Evolutionary conservation across 1,140 invertebrate species (phyloP).

Genomic region (Uloborus diversus): DNA sequence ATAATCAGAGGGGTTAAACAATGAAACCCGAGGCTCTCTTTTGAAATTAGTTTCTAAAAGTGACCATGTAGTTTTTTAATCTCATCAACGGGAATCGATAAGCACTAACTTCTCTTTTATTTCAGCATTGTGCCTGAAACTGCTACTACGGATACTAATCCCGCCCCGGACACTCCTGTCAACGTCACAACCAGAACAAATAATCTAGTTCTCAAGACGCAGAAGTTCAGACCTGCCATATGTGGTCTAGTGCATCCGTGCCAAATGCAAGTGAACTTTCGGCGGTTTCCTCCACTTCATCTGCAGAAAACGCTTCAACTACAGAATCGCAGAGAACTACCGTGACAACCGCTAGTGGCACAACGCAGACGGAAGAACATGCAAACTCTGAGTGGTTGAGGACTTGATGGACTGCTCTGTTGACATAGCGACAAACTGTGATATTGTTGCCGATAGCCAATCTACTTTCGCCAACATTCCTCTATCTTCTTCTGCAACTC

Average conservation of each 20-base stretch:
- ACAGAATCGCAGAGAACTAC: neutral
- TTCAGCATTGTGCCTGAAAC: conserved; percentile 2
- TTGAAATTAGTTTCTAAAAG: too few relatives aligned
- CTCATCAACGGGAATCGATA: too few relatives aligned
- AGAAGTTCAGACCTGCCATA: conserved; percentile 31
- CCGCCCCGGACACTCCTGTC: neutral
- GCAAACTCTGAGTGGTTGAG: neutral
- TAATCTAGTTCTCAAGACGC: conserved; percentile 9
- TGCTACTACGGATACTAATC: neutral
- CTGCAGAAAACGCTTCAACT: neutral
- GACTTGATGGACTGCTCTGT: conserved; percentile 31
- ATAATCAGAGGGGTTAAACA: too few relatives aligned
- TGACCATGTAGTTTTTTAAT: too few relatives aligned
- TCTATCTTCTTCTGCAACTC: neutral
- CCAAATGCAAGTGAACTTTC: neutral
- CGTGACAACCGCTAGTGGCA: neutral
- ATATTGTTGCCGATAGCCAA: conserved; percentile 1
- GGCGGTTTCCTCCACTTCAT: neutral
- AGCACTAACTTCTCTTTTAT: neutral
- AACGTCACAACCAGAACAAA: neutral
- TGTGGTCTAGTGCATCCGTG: conserved; percentile 8
- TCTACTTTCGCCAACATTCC: neutral
- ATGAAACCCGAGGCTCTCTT: too few relatives aligned
- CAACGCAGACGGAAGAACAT: neutral
- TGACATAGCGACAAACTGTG: conserved; percentile 17